A percentile compares a stretch with the other conserved stretches of the same genome.
Conservation (phyloP, 2,113 vertebrate genomes). For the Cynoglossus semilaevis region DNA sequence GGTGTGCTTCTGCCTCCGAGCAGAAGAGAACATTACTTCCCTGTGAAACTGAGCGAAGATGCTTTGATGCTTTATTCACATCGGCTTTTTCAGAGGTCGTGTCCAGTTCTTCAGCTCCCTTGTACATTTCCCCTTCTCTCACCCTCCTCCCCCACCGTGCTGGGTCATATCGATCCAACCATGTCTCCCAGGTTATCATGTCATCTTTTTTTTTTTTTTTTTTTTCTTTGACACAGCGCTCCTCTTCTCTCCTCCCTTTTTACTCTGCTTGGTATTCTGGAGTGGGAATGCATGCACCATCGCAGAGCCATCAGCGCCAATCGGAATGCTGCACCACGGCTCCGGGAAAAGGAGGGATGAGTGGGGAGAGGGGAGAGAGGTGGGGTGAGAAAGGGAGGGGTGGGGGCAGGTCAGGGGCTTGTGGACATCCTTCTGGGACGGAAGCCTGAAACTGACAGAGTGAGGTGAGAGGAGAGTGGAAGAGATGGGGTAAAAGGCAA, state of each 20-base stretch:
- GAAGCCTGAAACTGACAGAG: constrained; percentile 44
- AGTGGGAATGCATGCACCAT: constrained; percentile 67
- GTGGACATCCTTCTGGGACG: constrained; percentile 54
- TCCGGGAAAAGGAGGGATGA: constrained; percentile 65
- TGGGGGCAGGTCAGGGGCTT: constrained; percentile 55
- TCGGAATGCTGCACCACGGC: constrained; percentile 68
- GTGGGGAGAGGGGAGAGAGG: constrained; percentile 18
- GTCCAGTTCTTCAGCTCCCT: constrained; percentile 54
- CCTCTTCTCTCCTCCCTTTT: constrained; percentile 27
- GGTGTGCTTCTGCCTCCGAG: constrained; percentile 25
- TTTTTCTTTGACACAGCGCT: constrained; percentile 70
- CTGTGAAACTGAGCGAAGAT: constrained; percentile 33
- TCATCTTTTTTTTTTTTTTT: constrained; percentile 71
- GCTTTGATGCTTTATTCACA: constrained; percentile 72
- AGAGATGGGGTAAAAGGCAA: not conserved
- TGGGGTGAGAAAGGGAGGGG: constrained; percentile 1
- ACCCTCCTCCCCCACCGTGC: constrained; percentile 22
- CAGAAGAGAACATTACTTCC: constrained; percentile 43
- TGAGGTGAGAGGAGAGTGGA: not conserved
- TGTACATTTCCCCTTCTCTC: constrained; percentile 29
- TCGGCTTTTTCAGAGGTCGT: constrained; percentile 55
- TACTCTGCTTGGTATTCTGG: constrained; percentile 76
- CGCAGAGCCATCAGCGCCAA: constrained; percentile 74
- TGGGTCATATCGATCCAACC: constrained; percentile 68
- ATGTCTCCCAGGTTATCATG: constrained; percentile 72